Percentiles rank a stretch among this genome's conserved stretches.
These are phyloP conservation scores for Hypsibius dujardini DNA, from an alignment of 1,140 invertebrate species.

Conservation along the genomic window DNA sequence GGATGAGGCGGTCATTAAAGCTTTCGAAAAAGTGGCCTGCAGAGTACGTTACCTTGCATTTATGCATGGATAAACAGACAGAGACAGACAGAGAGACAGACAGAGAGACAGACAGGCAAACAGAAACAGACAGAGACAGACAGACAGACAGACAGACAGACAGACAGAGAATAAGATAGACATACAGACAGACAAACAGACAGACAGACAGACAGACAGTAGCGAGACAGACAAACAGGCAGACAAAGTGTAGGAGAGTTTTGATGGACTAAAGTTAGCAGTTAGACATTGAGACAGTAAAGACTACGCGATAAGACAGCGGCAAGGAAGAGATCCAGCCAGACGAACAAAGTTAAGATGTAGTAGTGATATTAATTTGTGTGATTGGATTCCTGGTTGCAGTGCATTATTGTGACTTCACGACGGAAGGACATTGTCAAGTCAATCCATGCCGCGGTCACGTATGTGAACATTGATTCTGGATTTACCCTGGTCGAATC, in stretches of 20 bases:
- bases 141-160: no score
- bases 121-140: no score
- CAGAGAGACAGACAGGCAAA: no score
- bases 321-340: no score
- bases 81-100: background rate
- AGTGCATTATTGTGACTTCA: background rate
- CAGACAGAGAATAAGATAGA: no score
- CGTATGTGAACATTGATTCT: background rate
- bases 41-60: background rate
- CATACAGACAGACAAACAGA: no score
- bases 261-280: no score
- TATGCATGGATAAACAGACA: background rate
- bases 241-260: no score
- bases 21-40: constrained; percentile 4
- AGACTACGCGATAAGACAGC: no score
- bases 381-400: background rate
- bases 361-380: background rate
- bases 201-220: no score
- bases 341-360: background rate
- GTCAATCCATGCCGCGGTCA: background rate
- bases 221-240: no score
- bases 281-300: no score
- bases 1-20: background rate
- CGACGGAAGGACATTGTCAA: background rate
- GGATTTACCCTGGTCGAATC: background rate